Conservation (phyloP, 2,797 vertebrate species). For the Lepilemur septentrionalis region DNA sequence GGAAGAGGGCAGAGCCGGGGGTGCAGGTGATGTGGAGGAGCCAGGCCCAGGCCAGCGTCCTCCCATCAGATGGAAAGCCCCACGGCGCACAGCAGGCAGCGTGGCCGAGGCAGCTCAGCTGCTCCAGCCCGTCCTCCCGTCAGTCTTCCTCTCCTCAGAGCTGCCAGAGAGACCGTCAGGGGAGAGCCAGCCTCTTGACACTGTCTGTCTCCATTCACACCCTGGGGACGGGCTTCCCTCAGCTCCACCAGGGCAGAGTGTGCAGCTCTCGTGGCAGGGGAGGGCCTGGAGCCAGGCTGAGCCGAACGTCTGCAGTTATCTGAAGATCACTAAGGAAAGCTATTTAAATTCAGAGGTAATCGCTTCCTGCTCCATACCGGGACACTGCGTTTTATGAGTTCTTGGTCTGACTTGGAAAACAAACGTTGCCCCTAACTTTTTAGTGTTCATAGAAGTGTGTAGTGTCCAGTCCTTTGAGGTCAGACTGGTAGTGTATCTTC, state of each 20-base stretch:
- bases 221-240: not conserved
- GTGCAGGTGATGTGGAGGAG: not conserved
- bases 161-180: not conserved
- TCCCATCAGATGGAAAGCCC: not conserved
- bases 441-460: not conserved
- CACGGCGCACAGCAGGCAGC: accelerated
- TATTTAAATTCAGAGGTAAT: not conserved
- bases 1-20: not conserved
- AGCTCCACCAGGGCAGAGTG: accelerated
- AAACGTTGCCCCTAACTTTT: not conserved
- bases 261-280: not conserved
- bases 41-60: accelerated
- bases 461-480: not conserved
- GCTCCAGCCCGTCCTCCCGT: not conserved
- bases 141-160: not conserved
- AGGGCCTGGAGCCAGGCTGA: not conserved
- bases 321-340: not conserved
- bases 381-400: not conserved
- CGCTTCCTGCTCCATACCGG: not conserved
- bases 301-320: not conserved
- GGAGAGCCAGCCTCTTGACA: not conserved
- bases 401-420: not conserved
- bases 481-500: not conserved
- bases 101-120: accelerated
- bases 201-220: not conserved